These are phyloP conservation scores for Delia radicum DNA, from an alignment of 1,140 invertebrate species.

Conservation along the genomic window DNA sequence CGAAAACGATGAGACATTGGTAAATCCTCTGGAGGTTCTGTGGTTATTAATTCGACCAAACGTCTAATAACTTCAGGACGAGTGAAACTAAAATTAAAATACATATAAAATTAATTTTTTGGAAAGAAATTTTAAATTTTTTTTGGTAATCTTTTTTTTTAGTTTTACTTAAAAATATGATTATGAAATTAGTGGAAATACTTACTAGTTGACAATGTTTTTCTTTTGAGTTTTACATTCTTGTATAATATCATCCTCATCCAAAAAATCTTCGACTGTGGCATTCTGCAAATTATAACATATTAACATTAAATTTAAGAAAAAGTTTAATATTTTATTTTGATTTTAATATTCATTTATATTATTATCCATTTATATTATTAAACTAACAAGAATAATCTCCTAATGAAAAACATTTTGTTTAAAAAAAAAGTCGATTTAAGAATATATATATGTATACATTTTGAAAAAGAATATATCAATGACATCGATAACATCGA, in stretches of 20 bases:
- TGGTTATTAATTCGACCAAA: constrained; percentile 81
- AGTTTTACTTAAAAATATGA: background rate
- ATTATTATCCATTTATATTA: too few species aligned
- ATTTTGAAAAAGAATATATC: too few species aligned
- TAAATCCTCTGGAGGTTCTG: constrained; percentile 76
- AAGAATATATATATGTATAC: too few species aligned
- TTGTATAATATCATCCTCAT: constrained; percentile 92
- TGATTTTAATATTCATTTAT: too few species aligned
- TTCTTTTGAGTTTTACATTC: constrained; percentile 94
- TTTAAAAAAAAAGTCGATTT: too few species aligned
- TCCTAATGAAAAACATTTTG: too few species aligned
- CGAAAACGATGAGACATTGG: constrained; percentile 82
- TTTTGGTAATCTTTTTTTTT: too few species aligned
- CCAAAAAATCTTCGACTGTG: constrained; percentile 84
- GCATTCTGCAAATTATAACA: constrained; percentile 71
- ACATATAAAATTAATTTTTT: too few species aligned
- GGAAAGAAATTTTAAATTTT: background rate
- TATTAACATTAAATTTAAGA: too few species aligned
- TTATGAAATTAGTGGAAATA: constrained; percentile 45
- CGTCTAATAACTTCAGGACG: constrained; percentile 81
- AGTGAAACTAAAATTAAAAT: constrained; percentile 73
- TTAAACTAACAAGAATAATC: too few species aligned
- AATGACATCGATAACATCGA: too few species aligned
- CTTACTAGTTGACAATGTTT: constrained; percentile 90
- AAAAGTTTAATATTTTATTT: too few species aligned